Base-by-base conservation (phyloP, 2,888 invertebrate species). In the Prionchulus punctatus region DNA sequence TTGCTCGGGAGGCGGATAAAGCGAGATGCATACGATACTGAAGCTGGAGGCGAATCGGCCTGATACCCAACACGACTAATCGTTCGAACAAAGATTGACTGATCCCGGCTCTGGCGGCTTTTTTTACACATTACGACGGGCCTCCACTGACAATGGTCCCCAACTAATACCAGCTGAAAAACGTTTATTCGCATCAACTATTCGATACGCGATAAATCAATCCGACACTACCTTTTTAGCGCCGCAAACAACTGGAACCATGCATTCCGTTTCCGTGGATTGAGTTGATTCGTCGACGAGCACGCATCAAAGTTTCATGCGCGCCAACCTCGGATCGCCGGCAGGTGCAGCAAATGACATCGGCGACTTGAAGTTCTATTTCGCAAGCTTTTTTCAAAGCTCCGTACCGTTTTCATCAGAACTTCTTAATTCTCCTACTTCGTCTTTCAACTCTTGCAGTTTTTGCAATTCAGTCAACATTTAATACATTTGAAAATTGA, bases 21-120 rank as follows among this genome's bases (percentile, higher is more conserved):
- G 91, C 90, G 0, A 98, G 98, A 70, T 98, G 98, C 98, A 98
- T 99, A 53, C 98, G 83, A 72, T 99, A 98, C 70, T 98, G 98
- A 42, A 77, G 77, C 72, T 96, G 94, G 43, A 98, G 79, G 0
- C 96, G 82, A 74, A 96, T 91, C 0, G 98, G 98, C 28, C 94
- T 80, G 64, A 94, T 96, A 7, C 96, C 96, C 3, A 98, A 79
- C 0, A 98, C 91, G 0, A 99, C 96, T 1, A 99, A 78, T 2
- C 98, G 80, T 71, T 98, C 98, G 73, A 99, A 98, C 59, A 98
- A 78, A 54, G 92, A 92, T 73, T 96, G 96, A 0, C 89, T 89
- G 26, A 99, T 80, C 1, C 98, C 98, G 0, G 98, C 96, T 55
- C 87, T 81, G 0, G 94, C 91, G 0, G 98, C 96, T 71, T 94